Base-by-base conservation (phyloP, 2,888 invertebrate species). In the Strigamia crassipes region DNA sequence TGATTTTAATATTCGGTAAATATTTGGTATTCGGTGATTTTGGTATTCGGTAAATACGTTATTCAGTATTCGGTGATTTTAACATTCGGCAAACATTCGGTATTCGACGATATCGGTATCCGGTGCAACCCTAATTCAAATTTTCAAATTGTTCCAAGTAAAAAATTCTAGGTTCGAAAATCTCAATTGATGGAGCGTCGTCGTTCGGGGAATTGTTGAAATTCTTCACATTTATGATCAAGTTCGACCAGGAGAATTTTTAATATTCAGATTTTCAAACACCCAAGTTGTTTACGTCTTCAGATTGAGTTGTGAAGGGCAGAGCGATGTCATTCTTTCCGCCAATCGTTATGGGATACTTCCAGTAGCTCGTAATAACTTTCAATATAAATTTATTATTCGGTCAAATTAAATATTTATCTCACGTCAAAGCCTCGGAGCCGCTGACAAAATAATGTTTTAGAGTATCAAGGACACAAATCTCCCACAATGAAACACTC, bases 321-420 rank as follows among this genome's bases (percentile, higher is more conserved):
- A 27, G 18, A 56, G 15, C 5, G 18, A 18, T 18, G n/a, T n/a
- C 56, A 56, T 18, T 56, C 18, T 18, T 15, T 51, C 51, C 51
- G n/a, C 56, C 56, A 21, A 2, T 10, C 15, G 46, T 5, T 15
- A 13, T n/a, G 46, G 46, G 46, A 13, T 46, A n/a, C 15, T 38
- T 38, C 9, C 38, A 38, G 38, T 38, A 38, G 6, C 38, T 0
- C 5, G 1, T 13, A 56, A 56, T 56, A 56, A 18, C n/a, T 56
- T 56, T 56, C n/a, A 56, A n/a, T 18, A 18, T 9, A 56, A 56
- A 56, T 56, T 56, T 56, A 56, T 56, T 56, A 56, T 56, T 56
- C 56, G 18, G 18, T 56, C 18, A 3, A 56, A 8, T 56, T 56
- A 56, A 56, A 56, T 56, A 56, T 56, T 56, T 56, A 56, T 18